Evolutionary conservation across 2,797 vertebrate species (phyloP), one percentile per base, ranked within the genome.

Genomic region (Paratrypauchen microcephalus): DNA sequence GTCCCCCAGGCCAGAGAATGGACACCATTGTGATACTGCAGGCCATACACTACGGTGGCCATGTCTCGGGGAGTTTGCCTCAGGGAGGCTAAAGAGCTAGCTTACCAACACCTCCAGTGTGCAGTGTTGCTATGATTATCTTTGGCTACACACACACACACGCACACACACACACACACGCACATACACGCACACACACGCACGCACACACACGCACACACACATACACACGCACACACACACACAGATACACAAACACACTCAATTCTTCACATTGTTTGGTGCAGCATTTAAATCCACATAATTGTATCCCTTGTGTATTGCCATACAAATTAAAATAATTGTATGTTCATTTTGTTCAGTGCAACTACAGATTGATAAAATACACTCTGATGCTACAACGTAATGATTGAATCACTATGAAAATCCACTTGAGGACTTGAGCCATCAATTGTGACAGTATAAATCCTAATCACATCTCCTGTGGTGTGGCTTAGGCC

Each of bases 391-490:
- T 21, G n/a, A 55, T 58, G 26, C 16, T 28, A 26, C 26, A 30
- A 58, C 26, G 7, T 30, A 58, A 58, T 6, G 13, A 58, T 45
- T 16, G 12, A 45, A 15, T 45, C 41, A 45, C 12, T 45, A 19
- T 60, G 16, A 57, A 67, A 71, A 73, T 66, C 57, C 66, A 50
- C 50, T 80, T 68, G 30, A 57, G 58, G 69, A 65, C 62, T 36
- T 72, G 18, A 54, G 70, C 66, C 77, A 79, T 83, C 74, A 19
- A 21, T 60, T 68, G 39, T 73, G 82, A 77, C 63, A 45, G 68
- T 64, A 73, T 55, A 55, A 61, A 74, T 66, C 47, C 78, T 82
- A 86, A 84, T 85, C 82, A 82, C 69, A 74, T 80, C 73, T 83
- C 60, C 80, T 71, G 54, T 56, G 19, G 66, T 84, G 80, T 88